Base-by-base conservation (phyloP, 2,113 vertebrate genomes). In the Poeciliopsis turrubarensis region DNA sequence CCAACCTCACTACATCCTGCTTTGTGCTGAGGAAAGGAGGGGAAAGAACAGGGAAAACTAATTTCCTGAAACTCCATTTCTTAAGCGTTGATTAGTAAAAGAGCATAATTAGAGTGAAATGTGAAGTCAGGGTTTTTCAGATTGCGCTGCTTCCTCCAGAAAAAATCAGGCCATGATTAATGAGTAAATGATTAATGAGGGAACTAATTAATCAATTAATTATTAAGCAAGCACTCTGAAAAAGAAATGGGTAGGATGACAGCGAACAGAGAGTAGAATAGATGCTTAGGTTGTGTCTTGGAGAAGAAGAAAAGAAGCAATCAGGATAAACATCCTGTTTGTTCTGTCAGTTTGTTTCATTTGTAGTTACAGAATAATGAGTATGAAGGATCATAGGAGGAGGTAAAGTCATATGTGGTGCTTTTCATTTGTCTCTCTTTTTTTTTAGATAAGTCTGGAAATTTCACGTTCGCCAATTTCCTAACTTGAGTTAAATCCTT, bases 171-270 rank as follows among this genome's bases (percentile, higher is more conserved):
- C 90, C 89, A 89, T 93, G 93, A 94, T 95, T 94, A 95, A 95
- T 92, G 90, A 93, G 93, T 94, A 87, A 94, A 95, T 95, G 94
- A 95, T 94, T 94, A 95, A 95, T 94, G 93, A 93, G 89, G 2
- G 83, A 92, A 87, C 90, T 93, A 95, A 95, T 95, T 94, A 95
- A 94, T 94, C 90, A 92, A 94, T 94, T 92, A 94, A 95, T 95
- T 93, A 95, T 95, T 95, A 94, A 95, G 87, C 92, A 91, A 90
- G 92, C 90, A 87, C 87, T 91, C 87, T 79, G 91, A 91, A 93
- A 81, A 89, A 92, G 87, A 89, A 91, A 89, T 65, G 84, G 76
- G 85, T 72, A 77, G 83, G 82, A 77, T 83, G 91, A 87, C 65
- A 67, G 75, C 22, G 82, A 90, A 85, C 73, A 83, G 85, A 87